phyloP scores from a whole-genome alignment of 2,888 invertebrate species.

The Chymomyza amoena region DNA sequence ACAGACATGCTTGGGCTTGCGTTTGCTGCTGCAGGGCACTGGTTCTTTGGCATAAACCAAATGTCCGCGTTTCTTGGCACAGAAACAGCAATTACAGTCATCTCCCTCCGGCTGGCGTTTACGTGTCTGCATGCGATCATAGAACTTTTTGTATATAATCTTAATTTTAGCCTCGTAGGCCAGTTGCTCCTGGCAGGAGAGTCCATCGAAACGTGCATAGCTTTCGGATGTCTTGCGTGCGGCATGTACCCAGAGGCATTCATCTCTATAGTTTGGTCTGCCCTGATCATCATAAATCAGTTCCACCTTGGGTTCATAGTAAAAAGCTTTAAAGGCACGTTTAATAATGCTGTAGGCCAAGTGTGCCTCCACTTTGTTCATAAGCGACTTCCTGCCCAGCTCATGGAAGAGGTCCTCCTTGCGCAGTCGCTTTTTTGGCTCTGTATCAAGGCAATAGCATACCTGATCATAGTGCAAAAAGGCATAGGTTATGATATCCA shows the following conservation, averaged over 20 bases:
- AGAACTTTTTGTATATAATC: conserved; percentile 72
- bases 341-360: conserved; percentile 75
- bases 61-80: conserved; percentile 71
- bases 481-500: conserved; percentile 73
- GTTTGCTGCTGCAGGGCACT: conserved; percentile 54
- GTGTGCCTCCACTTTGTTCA: conserved; percentile 77
- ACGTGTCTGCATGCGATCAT: conserved; percentile 71
- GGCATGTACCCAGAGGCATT: conserved; percentile 76
- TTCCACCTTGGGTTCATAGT: conserved; percentile 67
- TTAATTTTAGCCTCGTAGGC: conserved; percentile 72
- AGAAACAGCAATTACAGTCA: conserved; percentile 75
- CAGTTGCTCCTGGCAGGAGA: conserved; percentile 68
- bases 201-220: conserved; percentile 70
- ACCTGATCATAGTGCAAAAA: conserved; percentile 76
- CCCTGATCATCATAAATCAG: conserved; percentile 53
- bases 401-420: conserved; percentile 75
- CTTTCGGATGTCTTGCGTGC: conserved; percentile 72
- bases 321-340: conserved; percentile 75
- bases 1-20: conserved; percentile 61
- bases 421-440: conserved; percentile 70
- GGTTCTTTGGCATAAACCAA: conserved; percentile 65
- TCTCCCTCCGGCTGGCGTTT: conserved; percentile 67
- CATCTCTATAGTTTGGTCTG: conserved; percentile 62
- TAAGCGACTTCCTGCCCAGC: conserved; percentile 74
- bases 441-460: conserved; percentile 70